A percentile compares a stretch with the other conserved stretches of the same genome.
Evolutionary conservation across 2,113 vertebrate species (phyloP).

Genomic region (Ifrita kowaldi): DNA sequence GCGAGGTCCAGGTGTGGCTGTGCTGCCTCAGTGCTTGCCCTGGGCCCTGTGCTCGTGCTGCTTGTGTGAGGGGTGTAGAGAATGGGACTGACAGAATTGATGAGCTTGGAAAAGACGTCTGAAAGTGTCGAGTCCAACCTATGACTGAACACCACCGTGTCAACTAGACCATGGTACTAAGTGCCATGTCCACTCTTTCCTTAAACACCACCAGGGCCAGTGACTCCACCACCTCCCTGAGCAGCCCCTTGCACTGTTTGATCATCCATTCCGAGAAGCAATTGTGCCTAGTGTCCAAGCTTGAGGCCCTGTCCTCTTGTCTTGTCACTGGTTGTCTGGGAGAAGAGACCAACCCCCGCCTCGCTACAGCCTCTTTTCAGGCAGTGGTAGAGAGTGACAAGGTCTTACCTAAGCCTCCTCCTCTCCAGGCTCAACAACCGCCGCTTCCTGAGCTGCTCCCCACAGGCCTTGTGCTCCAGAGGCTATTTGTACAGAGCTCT

Average conservation of each 20-base stretch:
- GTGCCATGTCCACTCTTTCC: too few species aligned
- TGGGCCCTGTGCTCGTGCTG: background rate
- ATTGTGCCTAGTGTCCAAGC: too few species aligned
- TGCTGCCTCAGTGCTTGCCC: fast-evolving
- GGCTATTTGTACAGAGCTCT: fast-evolving
- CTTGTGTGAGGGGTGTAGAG: fast-evolving
- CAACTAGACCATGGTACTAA: fast-evolving
- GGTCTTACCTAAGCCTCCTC: background rate
- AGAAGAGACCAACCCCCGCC: background rate
- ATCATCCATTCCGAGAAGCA: background rate
- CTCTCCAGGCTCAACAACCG: background rate
- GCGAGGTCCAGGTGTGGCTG: fast-evolving
- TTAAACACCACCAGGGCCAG: too few species aligned
- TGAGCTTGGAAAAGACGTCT: background rate
- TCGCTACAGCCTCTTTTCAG: too few species aligned
- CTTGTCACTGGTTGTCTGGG: background rate
- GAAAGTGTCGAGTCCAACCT: background rate
- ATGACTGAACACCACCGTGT: background rate
- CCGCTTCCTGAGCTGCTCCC: background rate
- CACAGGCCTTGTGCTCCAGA: too few species aligned
- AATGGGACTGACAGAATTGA: fast-evolving
- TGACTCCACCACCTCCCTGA: too few species aligned
- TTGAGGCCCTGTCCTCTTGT: background rate
- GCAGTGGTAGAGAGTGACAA: fast-evolving
- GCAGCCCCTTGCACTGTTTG: too few species aligned